These are phyloP conservation scores for Melanogrammus aeglefinus DNA, from an alignment of 2,797 vertebrate genomes.

Conservation along the genomic window DNA sequence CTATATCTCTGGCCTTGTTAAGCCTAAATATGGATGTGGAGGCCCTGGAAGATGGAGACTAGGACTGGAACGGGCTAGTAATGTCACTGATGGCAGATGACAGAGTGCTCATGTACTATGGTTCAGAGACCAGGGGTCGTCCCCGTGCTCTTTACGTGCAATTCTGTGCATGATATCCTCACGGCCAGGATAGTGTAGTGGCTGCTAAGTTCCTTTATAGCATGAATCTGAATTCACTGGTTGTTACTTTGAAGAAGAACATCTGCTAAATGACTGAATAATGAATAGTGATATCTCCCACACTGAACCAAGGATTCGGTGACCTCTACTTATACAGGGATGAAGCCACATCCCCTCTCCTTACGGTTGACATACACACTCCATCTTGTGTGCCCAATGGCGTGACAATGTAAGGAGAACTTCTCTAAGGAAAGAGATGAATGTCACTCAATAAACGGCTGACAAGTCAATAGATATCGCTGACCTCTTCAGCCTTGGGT, in stretches of 20 bases:
- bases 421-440: conserved; percentile 56
- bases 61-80: conserved; percentile 29
- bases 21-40: conserved; percentile 25
- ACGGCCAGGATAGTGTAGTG: not conserved
- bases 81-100: conserved; percentile 44
- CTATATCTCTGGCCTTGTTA: conserved; percentile 21
- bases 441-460: conserved; percentile 57
- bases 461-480: conserved; percentile 60
- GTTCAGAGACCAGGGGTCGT: not conserved
- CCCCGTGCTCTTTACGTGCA: not conserved
- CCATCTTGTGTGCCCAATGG: conserved; percentile 51
- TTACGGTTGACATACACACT: conserved; percentile 35
- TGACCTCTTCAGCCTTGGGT: conserved; percentile 49
- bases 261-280: not conserved
- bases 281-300: not conserved
- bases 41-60: conserved; percentile 49
- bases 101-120: conserved; percentile 13
- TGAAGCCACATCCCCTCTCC: conserved; percentile 41
- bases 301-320: not conserved
- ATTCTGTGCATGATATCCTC: not conserved
- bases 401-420: conserved; percentile 52
- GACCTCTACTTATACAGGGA: conserved; percentile 24
- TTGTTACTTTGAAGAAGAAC: not conserved
- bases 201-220: not conserved
- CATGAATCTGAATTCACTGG: not conserved